A percentile compares a stretch with the other conserved stretches of the same genome.
Evolutionary conservation across 2,113 vertebrate species (phyloP).

Genomic region (Lepus timidus): DNA sequence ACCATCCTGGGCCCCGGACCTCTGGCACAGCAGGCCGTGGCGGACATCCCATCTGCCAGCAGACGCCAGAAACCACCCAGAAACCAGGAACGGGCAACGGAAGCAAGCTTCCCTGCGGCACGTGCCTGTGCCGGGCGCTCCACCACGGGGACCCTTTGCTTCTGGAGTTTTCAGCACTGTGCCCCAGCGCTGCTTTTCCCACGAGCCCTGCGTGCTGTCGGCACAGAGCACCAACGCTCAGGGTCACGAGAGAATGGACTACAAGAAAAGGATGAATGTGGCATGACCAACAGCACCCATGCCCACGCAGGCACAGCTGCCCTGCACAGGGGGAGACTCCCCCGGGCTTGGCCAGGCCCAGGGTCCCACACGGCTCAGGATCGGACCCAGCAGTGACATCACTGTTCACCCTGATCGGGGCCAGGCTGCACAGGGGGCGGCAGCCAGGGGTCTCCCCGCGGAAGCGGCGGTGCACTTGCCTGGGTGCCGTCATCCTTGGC

Average conservation of each 20-base stretch:
- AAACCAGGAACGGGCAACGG: too few relatives aligned
- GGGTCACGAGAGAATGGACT: background rate
- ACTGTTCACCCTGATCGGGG: background rate
- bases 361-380: accelerated
- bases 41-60: too few relatives aligned
- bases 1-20: too few relatives aligned
- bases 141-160: too few relatives aligned
- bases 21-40: too few relatives aligned
- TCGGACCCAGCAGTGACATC: background rate
- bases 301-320: background rate
- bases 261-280: background rate
- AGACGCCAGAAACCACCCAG: too few relatives aligned
- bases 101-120: too few relatives aligned
- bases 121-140: too few relatives aligned
- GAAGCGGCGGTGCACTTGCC: conserved; percentile 83
- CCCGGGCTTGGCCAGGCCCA: background rate
- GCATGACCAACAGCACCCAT: background rate
- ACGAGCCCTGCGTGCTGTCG: background rate
- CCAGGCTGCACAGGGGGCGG: accelerated
- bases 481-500: conserved; percentile 95
- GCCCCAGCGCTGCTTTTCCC: background rate
- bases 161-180: accelerated
- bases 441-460: background rate
- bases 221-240: too few relatives aligned
- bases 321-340: background rate